Conservation (phyloP, 2,113 vertebrate genomes). For the Pundamilia nyererei region DNA sequence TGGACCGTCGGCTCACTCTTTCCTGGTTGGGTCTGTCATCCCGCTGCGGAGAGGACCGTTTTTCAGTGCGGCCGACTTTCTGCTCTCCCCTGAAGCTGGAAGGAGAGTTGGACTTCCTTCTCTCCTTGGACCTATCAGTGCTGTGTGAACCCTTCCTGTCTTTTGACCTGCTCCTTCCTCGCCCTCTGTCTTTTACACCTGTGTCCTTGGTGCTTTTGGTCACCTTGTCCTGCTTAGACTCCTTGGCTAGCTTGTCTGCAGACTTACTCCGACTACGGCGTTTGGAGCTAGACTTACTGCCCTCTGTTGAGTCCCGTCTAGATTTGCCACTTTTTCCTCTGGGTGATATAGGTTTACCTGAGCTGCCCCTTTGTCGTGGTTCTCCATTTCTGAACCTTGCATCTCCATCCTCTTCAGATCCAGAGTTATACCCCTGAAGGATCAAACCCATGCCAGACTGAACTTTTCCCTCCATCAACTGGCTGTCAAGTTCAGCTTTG, state of each 20-base stretch:
- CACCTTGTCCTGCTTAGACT: conserved; percentile 84
- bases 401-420: conserved; percentile 93
- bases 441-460: conserved; percentile 98
- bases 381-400: conserved; percentile 88
- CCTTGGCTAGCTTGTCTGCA: conserved; percentile 78
- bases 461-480: conserved; percentile 97
- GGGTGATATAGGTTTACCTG: conserved; percentile 70
- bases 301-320: conserved; percentile 81
- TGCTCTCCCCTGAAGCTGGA: conserved; percentile 76
- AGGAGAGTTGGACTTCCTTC: conserved; percentile 73
- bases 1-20: conserved; percentile 67
- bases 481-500: conserved; percentile 98
- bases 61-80: conserved; percentile 72
- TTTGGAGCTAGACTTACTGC: conserved; percentile 78
- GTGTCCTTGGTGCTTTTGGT: conserved; percentile 67
- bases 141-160: conserved; percentile 83
- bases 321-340: conserved; percentile 72
- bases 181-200: conserved; percentile 44
- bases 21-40: conserved; percentile 59
- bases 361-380: conserved; percentile 64
- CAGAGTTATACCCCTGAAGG: conserved; percentile 95
- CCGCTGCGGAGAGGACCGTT: conserved; percentile 52
- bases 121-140: conserved; percentile 81
- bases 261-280: conserved; percentile 84
- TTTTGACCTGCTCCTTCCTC: conserved; percentile 82